These are phyloP conservation scores for Euzophera pinguis DNA, from an alignment of 2,888 invertebrate genomes.

Conservation along the genomic window DNA sequence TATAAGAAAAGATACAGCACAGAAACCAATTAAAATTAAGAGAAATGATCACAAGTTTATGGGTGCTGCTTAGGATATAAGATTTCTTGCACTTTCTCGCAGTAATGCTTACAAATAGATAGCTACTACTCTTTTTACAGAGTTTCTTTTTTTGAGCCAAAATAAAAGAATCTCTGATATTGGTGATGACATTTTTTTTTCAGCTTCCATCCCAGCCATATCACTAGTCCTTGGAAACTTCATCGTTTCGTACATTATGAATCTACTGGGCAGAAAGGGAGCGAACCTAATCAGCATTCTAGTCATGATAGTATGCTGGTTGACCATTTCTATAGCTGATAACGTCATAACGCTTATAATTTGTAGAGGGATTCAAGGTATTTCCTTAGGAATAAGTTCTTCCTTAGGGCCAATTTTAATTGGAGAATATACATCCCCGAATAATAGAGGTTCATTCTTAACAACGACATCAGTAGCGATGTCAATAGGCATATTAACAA, in stretches of 20 bases:
- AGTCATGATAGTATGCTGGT: conserved; percentile 64
- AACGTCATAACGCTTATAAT: conserved; percentile 36
- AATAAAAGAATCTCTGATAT: neutral
- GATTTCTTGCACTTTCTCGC: too few relatives aligned
- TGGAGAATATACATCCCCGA: conserved; percentile 63
- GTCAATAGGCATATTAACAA: conserved; percentile 72
- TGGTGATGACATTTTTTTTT: conserved; percentile 8
- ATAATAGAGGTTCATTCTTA: conserved; percentile 71
- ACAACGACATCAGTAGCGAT: conserved; percentile 70
- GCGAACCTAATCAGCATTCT: conserved; percentile 53
- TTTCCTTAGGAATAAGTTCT: conserved; percentile 55
- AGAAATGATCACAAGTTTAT: too few relatives aligned
- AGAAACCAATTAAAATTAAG: too few relatives aligned
- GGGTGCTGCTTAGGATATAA: too few relatives aligned
- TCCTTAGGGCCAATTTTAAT: conserved; percentile 52
- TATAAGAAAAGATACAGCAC: too few relatives aligned
- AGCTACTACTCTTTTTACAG: too few relatives aligned
- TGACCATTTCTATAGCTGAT: conserved; percentile 33
- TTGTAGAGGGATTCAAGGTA: conserved; percentile 33
- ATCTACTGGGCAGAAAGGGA: conserved; percentile 54
- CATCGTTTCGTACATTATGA: conserved; percentile 16
- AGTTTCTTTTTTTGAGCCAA: too few relatives aligned
- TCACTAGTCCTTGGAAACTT: conserved; percentile 24
- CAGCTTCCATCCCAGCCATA: conserved; percentile 26
- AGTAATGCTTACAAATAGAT: too few relatives aligned